A percentile compares a stretch with the other conserved stretches of the same genome.
Evolutionary conservation across 2,113 vertebrate species (phyloP).

Genomic region (Tapirus terrestris): DNA sequence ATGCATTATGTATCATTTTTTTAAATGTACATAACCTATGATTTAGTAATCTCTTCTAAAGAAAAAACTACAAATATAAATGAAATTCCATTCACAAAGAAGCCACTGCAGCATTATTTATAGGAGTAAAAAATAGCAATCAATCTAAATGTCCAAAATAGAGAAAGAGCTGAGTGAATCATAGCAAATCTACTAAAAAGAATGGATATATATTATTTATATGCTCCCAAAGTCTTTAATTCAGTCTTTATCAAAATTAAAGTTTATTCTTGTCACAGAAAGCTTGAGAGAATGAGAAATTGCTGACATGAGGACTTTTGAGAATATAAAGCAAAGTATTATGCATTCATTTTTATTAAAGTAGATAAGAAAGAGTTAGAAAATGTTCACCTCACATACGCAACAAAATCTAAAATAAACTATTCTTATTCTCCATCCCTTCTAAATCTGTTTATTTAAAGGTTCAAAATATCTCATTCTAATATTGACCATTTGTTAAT

Average conservation of each 20-base stretch:
- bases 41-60: background rate
- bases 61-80: background rate
- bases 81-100: background rate
- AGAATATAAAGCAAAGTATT: background rate
- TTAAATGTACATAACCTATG: background rate
- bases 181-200: background rate
- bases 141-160: constrained; percentile 15
- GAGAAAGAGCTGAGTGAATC: background rate
- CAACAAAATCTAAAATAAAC: background rate
- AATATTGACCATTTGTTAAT: background rate
- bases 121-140: background rate
- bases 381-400: background rate
- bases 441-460: background rate
- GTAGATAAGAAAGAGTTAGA: background rate
- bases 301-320: background rate
- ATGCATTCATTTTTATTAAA: background rate
- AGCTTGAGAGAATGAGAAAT: background rate
- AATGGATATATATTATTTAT: background rate
- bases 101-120: background rate
- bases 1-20: background rate
- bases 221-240: background rate
- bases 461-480: background rate
- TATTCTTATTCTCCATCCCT: background rate
- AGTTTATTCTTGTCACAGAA: background rate
- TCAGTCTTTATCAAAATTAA: constrained; percentile 24